Evolutionary conservation across 2,113 vertebrate genomes (phyloP), one percentile per base, ranked within the genome.

Genomic region (Numida meleagris): DNA sequence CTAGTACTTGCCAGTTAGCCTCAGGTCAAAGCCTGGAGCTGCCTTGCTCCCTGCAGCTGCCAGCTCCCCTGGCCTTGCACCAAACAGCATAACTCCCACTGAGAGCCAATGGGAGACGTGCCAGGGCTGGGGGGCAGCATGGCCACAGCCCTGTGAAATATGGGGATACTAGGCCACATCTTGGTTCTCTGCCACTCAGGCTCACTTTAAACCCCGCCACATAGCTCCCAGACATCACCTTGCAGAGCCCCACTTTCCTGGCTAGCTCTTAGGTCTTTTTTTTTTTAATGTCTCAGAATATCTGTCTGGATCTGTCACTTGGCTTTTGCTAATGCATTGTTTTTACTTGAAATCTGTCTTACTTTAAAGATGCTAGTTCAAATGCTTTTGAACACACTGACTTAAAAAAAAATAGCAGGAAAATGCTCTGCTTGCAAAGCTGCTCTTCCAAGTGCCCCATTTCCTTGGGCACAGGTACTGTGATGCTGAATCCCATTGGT

Each of bases 21-120:
- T 34, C 15, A 3, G 0, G 9, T 25, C 5, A 0, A 57, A 36
- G 43, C 23, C 34, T 31, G 0, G 0, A 18, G 38, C 4, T 0
- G 0, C 38, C 18, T 46, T 1, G 61, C 21, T 33, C 33, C 16
- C 61, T 23, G 34, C 7, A 21, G 12, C 19, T 2, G 1, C 6
- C 1, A 0, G 18, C 33, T 59, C 12, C 0, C 2, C 29, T 50
- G 24, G 1, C 0, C 0, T 14, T 2, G 24, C 1, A 5, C 62
- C 9, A 3, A 36, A 63, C 25, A 5, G 24, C 62, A 29, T 4
- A 10, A 57, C 11, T 29, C 58, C 38, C 31, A 66, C 33, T 1
- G 1, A 31, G 23, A 12, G 17, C 46, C 71, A 13, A 12, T 4
- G 38, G 42, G n/a, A 46, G 9, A 59, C 23, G 14, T 12, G 14